Base-by-base conservation (phyloP, 2,113 vertebrate species). In the Oryzias melastigma region DNA sequence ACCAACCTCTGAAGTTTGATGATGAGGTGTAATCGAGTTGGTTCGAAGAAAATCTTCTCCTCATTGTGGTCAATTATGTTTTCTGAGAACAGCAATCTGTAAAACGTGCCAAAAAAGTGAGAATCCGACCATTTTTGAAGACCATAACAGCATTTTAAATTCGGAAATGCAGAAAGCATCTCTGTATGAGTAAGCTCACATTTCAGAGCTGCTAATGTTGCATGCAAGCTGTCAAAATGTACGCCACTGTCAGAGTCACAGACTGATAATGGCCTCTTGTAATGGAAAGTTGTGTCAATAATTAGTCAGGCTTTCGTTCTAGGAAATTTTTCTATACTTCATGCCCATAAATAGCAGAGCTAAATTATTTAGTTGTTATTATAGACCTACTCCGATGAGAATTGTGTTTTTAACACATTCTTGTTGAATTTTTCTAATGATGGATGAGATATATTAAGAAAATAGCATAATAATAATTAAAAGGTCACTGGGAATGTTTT, bases 31-130 rank as follows among this genome's bases (percentile, higher is more conserved):
- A 58, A 80, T 35, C 29, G 2, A 35, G 8, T 7, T 10, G 10
- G 29, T 10, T 35, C 7, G 29, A 10, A 19, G 48, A 44, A 16
- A 66, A 78, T 7, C 72, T 73, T 76, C 67, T 79, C 65, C 67
- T 79, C 62, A 74, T 44, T 62, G 58, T 56, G 62, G 52, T 57
- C 75, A 73, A 35, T 35, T 10, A 35, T 0, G 8, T 35, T 10
- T 35, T 35, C 29, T 35, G 8, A 1, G 7, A 35, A 10, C 7
- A 10, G 1, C 29, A 3, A 35, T 35, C 2, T 10, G 2, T 10
- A 35, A 35, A 8, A 27, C 5, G 6, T 6, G 5, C 4, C 25
- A 27, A 35, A 35, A 35, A 35, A 10, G 29, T 35, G 7, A 2
- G 8, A 35, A 35, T 35, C 29, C 55, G 54, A 25, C 25, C 49